Evolutionary conservation across 2,797 vertebrate genomes (phyloP).

Genomic region (Delichon dasypus): DNA sequence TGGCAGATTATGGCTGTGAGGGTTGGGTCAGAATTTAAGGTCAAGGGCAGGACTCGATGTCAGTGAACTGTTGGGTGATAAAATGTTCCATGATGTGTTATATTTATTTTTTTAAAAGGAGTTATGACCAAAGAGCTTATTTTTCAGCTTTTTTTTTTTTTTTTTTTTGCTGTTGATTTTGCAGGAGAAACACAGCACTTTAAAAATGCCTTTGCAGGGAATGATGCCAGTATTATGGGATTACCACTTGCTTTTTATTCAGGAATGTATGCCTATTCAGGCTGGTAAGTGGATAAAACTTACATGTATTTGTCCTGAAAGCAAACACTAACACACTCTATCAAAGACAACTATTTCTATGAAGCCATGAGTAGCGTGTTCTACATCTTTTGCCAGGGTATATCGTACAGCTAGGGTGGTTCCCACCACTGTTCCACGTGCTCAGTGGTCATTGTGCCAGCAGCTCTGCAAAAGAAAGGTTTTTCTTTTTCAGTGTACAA

Average conservation of each 20-base stretch:
- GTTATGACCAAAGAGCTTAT: neutral
- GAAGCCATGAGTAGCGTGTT: neutral
- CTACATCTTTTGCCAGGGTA: neutral
- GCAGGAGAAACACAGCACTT: slow-evolving; percentile 90
- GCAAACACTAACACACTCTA: neutral
- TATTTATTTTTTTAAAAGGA: neutral
- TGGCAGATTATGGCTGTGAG: neutral
- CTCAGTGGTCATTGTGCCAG: neutral
- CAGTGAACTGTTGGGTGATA: neutral
- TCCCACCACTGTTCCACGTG: neutral
- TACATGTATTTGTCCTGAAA: neutral
- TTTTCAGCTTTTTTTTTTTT: neutral
- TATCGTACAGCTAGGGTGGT: neutral
- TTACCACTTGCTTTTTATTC: slow-evolving; percentile 96
- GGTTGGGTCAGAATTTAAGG: neutral
- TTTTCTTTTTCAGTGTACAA: neutral
- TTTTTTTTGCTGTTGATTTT: slow-evolving; percentile 43
- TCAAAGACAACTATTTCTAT: neutral
- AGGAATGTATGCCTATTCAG: slow-evolving; percentile 96
- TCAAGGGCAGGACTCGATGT: neutral
- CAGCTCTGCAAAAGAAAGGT: neutral
- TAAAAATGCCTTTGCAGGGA: slow-evolving; percentile 87
- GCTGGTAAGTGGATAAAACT: slow-evolving; percentile 83
- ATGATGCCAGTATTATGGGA: slow-evolving; percentile 79
- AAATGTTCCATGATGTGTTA: neutral